phyloP scores from a whole-genome alignment of 92 coral and sea anemone species.

The Phymanthus crucifer region DNA sequence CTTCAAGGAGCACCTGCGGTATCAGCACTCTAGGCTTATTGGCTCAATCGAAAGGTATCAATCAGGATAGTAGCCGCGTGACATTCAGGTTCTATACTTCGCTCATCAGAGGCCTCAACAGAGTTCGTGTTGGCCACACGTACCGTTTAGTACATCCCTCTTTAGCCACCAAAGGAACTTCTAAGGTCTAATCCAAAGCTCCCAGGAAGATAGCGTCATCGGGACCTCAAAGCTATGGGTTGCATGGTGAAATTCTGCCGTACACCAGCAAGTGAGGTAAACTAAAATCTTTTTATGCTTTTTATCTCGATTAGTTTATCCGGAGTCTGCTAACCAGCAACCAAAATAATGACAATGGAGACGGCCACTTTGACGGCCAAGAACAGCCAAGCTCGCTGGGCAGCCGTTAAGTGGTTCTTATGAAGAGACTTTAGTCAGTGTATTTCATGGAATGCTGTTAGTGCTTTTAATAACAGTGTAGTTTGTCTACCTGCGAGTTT shows the following conservation, averaged over 20 bases:
- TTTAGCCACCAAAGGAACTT: not conserved
- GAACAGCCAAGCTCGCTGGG: too few relatives aligned
- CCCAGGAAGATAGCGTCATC: not conserved
- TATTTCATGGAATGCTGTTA: too few relatives aligned
- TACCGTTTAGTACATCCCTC: not conserved
- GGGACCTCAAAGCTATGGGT: not conserved
- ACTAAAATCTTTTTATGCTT: not conserved
- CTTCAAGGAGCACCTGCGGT: not conserved
- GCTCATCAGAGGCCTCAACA: too few relatives aligned
- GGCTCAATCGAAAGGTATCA: conserved; percentile 4
- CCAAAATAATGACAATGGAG: too few relatives aligned
- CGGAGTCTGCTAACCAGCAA: too few relatives aligned
- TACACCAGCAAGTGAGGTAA: not conserved
- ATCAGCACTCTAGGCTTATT: not conserved
- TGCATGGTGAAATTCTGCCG: not conserved
- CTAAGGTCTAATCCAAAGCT: not conserved
- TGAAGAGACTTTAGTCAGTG: too few relatives aligned
- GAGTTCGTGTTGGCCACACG: not conserved
- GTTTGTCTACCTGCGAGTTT: too few relatives aligned
- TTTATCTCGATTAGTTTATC: not conserved
- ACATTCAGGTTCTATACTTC: not conserved
- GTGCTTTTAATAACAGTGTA: too few relatives aligned
- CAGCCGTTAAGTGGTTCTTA: too few relatives aligned
- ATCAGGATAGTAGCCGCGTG: not conserved
- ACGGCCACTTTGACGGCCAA: too few relatives aligned